Base-by-base conservation (phyloP, 2,797 vertebrate species). In the Sebastes taczanowskii region DNA sequence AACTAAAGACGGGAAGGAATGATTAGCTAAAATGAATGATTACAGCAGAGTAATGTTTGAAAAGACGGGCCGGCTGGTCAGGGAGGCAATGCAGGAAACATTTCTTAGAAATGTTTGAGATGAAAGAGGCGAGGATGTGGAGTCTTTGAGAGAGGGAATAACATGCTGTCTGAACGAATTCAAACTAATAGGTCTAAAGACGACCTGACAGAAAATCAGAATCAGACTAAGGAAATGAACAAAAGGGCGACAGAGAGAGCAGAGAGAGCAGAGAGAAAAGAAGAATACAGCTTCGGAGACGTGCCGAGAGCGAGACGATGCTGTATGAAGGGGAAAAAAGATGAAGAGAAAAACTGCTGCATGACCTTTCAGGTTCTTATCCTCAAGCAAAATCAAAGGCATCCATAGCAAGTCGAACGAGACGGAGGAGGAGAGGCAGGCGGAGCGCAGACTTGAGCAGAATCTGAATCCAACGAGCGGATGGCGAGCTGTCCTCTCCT, bases 361-460 rank as follows among this genome's bases (percentile, higher is more conserved):
- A 16, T 81, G 88, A 93, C 86, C 90, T 91, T 92, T 88, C 53
- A 56, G 46, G 78, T 71, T 77, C 32, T 66, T 84, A 78, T 86
- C 85, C 86, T 85, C 4, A 71, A 80, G 88, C 78, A 25, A 87
- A 92, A 91, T 86, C 83, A 80, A 87, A 89, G 71, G 14, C 83
- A 25, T 71, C 84, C 84, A 85, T 38, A 76, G 35, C 66, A 78
- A 91, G 84, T 49, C 80, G 75, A 79, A 70, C 30, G 74, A 86
- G 81, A 92, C 77, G 85, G 83, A 78, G 77, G 86, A 81, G 42
- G 23, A 74, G 74, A 42, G 73, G 74, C 67, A 53, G 83, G 69
- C 71, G 30, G 67, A 77, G 76, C 14, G 13, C 32, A 30, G 80
- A 76, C 75, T 74, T 3, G 75, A 78, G 85, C 62, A 60, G 83